phyloP scores from a whole-genome alignment of 2,888 invertebrate genomes.

The Ptilodon capucinus region DNA sequence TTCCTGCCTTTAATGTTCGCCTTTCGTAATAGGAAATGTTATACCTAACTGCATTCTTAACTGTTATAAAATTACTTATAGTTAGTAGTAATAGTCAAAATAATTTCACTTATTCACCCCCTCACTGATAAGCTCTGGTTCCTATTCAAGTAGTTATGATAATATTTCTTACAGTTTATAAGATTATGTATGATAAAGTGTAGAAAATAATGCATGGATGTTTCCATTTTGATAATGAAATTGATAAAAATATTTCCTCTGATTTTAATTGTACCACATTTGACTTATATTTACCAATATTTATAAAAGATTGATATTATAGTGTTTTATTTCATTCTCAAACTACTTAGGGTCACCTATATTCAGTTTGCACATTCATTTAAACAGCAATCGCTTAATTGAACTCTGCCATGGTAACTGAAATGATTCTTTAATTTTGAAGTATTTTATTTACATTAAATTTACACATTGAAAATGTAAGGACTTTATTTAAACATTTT shows the following conservation, averaged over 20 bases:
- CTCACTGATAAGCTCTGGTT: conserved; percentile 63
- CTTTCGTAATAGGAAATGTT: no score
- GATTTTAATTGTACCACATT: conserved; percentile 81
- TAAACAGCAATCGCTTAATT: no score
- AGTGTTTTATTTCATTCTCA: conserved; percentile 58
- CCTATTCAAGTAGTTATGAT: conserved; percentile 67
- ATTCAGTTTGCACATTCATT: no score
- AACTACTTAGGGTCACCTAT: no score
- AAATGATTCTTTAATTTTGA: no score
- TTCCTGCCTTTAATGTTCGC: background rate
- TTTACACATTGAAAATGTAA: no score
- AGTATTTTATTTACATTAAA: no score
- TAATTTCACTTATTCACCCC: conserved; percentile 34
- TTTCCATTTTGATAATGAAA: conserved; percentile 80
- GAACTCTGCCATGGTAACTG: no score
- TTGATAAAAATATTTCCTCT: conserved; percentile 78
- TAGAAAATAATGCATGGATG: conserved; percentile 78
- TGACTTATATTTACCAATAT: conserved; percentile 82
- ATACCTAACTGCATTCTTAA: no score
- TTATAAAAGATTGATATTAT: conserved; percentile 79
- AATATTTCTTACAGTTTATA: conserved; percentile 57
- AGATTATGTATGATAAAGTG: conserved; percentile 73
- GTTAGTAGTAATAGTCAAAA: background rate
- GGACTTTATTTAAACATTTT: no score
- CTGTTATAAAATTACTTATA: no score